Evolutionary conservation across 2,888 invertebrate genomes (phyloP), one percentile per base, ranked within the genome.

Genomic region (Drosophila borealis): DNA sequence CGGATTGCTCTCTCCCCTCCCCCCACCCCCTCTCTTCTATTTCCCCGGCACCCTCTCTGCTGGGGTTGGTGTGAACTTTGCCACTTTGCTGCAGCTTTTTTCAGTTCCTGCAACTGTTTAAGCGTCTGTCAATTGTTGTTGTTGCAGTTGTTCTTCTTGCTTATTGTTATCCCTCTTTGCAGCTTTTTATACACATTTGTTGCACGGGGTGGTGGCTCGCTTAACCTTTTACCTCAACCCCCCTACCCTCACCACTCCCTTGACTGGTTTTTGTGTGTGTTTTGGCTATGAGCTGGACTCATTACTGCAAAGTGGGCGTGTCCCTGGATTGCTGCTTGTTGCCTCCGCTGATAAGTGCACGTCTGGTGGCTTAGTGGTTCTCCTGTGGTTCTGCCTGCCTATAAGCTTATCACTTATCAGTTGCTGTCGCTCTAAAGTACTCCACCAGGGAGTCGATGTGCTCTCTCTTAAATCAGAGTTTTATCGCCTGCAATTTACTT

Each of bases 31-130:
- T n/a, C 1, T 44, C 13, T 9, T 14, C 33, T 11, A 17, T n/a
- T 6, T 11, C 39, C 4, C 14, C 10, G 1, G n/a, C 39, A 33
- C 10, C n/a, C 25, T 13, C 14, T 46, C 49, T n/a, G 29, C 29
- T 36, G 73, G 88, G 88, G 86, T 90, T 87, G 90, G 91, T 91
- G 91, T 91, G 91, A 91, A 91, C 86, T 89, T 89, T 91, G 87
- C 81, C 92, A 92, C 92, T 90, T 89, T 76, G 79, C 76, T 72
- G 77, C 78, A 80, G 82, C 86, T 78, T 80, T 84, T 74, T 61
- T 53, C 45, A 37, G 59, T 54, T 67, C 51, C 50, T 63, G 79
- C 81, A 74, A 74, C 76, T 66, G 65, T 64, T 78, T 74, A 71
- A 70, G 54, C 60, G 65, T 64, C 68, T 62, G 64, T 60, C 67